These are phyloP conservation scores for Eulemur rufifrons DNA, from an alignment of 2,113 vertebrate genomes.

Conservation along the genomic window DNA sequence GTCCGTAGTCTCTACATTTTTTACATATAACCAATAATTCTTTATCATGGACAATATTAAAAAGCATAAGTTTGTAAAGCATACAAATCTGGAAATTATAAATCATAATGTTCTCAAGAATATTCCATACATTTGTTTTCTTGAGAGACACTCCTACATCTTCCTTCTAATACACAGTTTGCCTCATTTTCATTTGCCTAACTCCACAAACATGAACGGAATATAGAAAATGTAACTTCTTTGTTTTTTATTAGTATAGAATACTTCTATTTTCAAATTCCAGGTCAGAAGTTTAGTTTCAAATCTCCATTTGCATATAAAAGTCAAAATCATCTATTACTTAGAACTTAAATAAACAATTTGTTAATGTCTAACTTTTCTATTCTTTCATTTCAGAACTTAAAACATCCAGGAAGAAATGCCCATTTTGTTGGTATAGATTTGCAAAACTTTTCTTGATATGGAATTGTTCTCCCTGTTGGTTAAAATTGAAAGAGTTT, in stretches of 20 bases:
- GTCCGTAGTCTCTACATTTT: neutral
- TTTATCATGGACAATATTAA: neutral
- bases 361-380: constrained; percentile 28
- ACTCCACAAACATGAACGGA: neutral
- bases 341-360: neutral
- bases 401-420: constrained; percentile 91
- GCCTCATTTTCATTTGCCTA: neutral
- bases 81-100: neutral
- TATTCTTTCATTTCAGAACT: constrained; percentile 84
- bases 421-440: constrained; percentile 77
- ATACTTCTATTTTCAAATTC: neutral
- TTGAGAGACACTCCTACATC: neutral
- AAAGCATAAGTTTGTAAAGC: neutral
- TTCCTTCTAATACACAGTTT: neutral
- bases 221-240: neutral
- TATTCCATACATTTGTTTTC: neutral
- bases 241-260: neutral
- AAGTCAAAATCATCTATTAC: constrained; percentile 1
- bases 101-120: neutral
- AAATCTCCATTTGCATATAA: neutral
- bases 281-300: neutral
- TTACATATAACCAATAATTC: neutral
- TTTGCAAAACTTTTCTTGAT: constrained; percentile 63
- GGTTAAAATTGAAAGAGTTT: constrained; percentile 68
- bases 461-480: constrained; percentile 74